Conservation (phyloP, 2,888 invertebrate genomes). For the Conistra vaccinii region DNA sequence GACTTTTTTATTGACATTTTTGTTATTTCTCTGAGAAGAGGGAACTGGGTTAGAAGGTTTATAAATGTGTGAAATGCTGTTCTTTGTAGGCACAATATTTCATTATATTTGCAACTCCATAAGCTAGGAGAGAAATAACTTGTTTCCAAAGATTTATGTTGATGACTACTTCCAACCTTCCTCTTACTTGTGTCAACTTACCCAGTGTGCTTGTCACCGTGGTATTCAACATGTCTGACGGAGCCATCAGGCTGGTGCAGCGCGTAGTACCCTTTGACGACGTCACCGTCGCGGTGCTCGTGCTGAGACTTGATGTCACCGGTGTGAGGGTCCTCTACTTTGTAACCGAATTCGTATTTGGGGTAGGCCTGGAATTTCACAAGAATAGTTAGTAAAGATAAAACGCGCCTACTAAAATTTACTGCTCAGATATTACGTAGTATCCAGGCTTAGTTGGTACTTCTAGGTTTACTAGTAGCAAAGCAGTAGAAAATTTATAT, state of each 20-base stretch:
- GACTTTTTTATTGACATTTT: not conserved
- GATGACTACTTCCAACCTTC: not conserved
- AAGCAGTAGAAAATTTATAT: not conserved
- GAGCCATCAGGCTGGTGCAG: slow-evolving; percentile 90
- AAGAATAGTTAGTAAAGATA: not conserved
- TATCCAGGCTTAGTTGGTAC: not conserved
- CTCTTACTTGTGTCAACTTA: slow-evolving; percentile 62
- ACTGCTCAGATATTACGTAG: too few species aligned
- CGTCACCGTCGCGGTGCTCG: slow-evolving; percentile 86
- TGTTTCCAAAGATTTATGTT: not conserved
- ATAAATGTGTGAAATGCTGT: not conserved
- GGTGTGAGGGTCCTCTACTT: slow-evolving; percentile 86
- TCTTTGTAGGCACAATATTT: not conserved
- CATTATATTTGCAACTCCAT: not conserved
- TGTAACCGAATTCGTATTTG: slow-evolving; percentile 81
- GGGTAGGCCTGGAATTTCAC: slow-evolving; percentile 76
- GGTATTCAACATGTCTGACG: slow-evolving; percentile 89
- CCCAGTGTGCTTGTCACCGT: slow-evolving; percentile 87
- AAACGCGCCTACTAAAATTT: too few species aligned
- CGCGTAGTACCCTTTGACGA: slow-evolving; percentile 81
- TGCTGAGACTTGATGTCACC: slow-evolving; percentile 88
- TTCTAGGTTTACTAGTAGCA: not conserved
- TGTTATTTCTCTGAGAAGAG: too few species aligned
- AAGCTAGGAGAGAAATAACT: too few species aligned
- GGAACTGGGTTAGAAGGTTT: too few species aligned